These are phyloP conservation scores for Eulemur albifrons DNA, from an alignment of 2,797 vertebrate genomes.

Conservation along the genomic window DNA sequence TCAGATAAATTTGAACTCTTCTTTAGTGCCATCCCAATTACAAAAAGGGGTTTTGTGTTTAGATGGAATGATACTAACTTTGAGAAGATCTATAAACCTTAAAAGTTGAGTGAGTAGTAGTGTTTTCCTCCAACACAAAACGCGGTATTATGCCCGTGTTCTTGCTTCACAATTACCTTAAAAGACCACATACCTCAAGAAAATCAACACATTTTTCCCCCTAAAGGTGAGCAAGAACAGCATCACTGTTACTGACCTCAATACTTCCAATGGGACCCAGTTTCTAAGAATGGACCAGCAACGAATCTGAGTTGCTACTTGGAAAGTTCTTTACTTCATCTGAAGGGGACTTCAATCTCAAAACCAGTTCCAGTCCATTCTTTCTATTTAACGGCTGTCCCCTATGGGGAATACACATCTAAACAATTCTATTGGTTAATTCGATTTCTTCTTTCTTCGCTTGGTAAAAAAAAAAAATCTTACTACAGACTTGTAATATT, in stretches of 20 bases:
- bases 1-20: slow-evolving; percentile 25
- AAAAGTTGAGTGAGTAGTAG: not conserved
- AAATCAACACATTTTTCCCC: not conserved
- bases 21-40: not conserved
- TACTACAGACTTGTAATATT: not conserved
- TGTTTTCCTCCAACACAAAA: not conserved
- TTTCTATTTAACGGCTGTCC: not conserved
- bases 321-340: not conserved
- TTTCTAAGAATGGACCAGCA: not conserved
- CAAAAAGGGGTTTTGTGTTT: not conserved
- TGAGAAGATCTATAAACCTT: not conserved
- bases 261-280: not conserved
- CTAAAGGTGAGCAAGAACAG: not conserved
- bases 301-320: not conserved
- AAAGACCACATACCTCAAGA: slow-evolving; percentile 7
- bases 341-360: not conserved
- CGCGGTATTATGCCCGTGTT: not conserved
- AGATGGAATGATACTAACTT: not conserved
- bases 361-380: slow-evolving; percentile 28
- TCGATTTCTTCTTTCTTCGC: not conserved
- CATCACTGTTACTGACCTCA: not conserved
- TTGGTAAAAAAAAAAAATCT: not conserved
- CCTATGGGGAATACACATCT: not conserved
- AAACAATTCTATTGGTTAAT: not conserved
- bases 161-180: slow-evolving; percentile 3